Percentiles rank a stretch among this genome's conserved stretches.
Evolutionary conservation across 2,888 invertebrate species (phyloP).

Genomic region (Lamproptera curius): DNA sequence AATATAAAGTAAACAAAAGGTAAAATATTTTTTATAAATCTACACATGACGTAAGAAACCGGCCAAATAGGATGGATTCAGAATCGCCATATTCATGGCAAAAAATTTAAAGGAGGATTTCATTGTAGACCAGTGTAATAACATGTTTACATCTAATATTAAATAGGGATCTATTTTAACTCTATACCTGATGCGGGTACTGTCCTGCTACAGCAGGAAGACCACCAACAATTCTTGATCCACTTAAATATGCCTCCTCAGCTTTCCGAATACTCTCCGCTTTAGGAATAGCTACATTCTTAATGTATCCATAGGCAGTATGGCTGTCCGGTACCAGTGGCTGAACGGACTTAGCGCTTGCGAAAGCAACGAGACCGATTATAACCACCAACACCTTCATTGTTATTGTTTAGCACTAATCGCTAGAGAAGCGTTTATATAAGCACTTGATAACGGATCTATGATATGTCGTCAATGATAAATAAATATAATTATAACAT

Average conservation of each 20-base stretch:
- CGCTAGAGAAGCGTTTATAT: slow-evolving; percentile 8
- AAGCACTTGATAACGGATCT: neutral
- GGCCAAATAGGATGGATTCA: too few species aligned
- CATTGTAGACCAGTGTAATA: too few species aligned
- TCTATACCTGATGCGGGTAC: slow-evolving; percentile 36
- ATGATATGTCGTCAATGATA: too few species aligned
- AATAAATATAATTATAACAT: too few species aligned
- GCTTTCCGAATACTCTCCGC: slow-evolving; percentile 35
- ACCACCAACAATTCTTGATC: slow-evolving; percentile 42
- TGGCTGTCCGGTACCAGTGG: slow-evolving; percentile 24
- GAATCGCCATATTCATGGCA: too few species aligned
- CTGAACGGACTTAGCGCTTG: slow-evolving; percentile 17
- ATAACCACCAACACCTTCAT: slow-evolving; percentile 31
- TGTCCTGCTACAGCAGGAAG: slow-evolving; percentile 35
- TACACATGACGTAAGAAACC: too few species aligned
- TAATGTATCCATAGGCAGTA: slow-evolving; percentile 36
- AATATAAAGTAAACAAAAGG: neutral
- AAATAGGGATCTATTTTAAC: too few species aligned
- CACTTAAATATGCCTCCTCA: slow-evolving; percentile 29
- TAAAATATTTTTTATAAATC: neutral
- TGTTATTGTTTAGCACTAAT: slow-evolving; percentile 1
- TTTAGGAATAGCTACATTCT: slow-evolving; percentile 33
- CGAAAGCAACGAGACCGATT: slow-evolving; percentile 26
- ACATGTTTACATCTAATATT: too few species aligned
- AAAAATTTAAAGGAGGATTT: too few species aligned